phyloP scores from a whole-genome alignment of 2,797 vertebrate species.

The Halcyon chelicuti region DNA sequence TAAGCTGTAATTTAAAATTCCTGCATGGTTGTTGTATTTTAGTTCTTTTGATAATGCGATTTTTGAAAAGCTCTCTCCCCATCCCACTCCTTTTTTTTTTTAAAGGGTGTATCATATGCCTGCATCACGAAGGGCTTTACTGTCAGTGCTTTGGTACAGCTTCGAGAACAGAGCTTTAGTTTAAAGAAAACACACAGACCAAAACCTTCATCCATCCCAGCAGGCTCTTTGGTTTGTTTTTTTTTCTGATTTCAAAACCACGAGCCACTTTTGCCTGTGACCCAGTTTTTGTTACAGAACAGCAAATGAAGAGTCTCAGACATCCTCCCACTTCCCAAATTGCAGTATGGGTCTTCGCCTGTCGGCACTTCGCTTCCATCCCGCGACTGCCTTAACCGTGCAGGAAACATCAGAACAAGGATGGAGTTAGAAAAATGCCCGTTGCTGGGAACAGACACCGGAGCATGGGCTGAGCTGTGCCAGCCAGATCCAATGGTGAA shows the following conservation, averaged over 20 bases:
- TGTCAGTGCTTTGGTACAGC: conserved; percentile 7
- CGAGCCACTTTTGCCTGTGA: neutral
- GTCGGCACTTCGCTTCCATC: neutral
- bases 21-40: neutral
- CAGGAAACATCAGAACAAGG: neutral
- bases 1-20: neutral
- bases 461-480: neutral
- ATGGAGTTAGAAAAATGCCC: neutral
- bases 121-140: neutral
- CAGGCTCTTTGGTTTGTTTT: neutral
- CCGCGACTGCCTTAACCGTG: conserved; percentile 14
- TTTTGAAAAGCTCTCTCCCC: neutral
- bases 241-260: neutral
- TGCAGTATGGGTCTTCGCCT: neutral
- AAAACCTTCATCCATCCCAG: neutral
- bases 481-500: neutral
- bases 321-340: neutral
- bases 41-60: conserved; percentile 11
- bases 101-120: neutral
- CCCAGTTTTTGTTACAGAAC: neutral
- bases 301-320: neutral
- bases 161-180: neutral
- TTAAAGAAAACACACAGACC: conserved; percentile 3
- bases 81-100: neutral
- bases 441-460: neutral